Percentiles rank a stretch among this genome's conserved stretches.
Conservation (phyloP, 53 echinoderm and acorn worm species). For the Mesocentrotus franciscanus region DNA sequence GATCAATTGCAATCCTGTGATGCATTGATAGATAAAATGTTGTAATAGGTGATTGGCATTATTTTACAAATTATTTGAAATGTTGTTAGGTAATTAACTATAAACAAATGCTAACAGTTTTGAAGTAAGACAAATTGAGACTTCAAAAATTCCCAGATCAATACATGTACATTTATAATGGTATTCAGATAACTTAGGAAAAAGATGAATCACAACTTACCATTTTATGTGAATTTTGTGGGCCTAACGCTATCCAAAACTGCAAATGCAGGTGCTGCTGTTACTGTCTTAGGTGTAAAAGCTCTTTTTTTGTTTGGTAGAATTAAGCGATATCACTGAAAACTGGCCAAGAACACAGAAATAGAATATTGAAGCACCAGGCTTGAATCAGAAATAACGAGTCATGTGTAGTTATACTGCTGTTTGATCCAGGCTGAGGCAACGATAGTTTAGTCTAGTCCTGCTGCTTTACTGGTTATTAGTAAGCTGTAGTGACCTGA, state of each 20-base stretch:
- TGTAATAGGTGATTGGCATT: no score
- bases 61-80: no score
- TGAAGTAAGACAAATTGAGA: no score
- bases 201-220: not conserved
- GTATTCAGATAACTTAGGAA: not conserved
- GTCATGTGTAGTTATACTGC: not conserved
- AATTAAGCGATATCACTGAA: not conserved
- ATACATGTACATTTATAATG: not conserved
- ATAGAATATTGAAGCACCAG: not conserved
- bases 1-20: no score
- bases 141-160: no score
- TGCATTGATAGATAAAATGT: no score
- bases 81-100: no score
- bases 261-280: not conserved
- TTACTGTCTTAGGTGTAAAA: not conserved
- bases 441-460: not conserved
- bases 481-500: conserved; percentile 10
- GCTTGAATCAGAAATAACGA: not conserved
- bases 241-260: conserved; percentile 3
- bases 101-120: no score
- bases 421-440: conserved; percentile 27
- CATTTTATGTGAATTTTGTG: conserved; percentile 7
- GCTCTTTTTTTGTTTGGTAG: not conserved
- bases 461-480: not conserved
- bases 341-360: not conserved